These are phyloP conservation scores for Porites cylindrica DNA, from an alignment of 92 coral and sea anemone genomes.

Conservation along the genomic window DNA sequence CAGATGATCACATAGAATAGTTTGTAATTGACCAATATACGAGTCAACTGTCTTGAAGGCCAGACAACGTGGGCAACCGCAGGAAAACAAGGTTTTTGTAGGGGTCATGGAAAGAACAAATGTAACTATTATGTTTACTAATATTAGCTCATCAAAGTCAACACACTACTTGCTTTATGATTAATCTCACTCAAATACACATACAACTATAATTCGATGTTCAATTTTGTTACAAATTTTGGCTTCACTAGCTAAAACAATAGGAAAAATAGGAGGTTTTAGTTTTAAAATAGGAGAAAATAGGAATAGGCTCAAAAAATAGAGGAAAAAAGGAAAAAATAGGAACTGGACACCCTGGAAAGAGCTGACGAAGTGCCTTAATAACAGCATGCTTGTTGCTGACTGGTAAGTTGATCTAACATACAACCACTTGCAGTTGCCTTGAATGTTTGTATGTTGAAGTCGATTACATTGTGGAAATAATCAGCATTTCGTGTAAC, in stretches of 20 bases:
- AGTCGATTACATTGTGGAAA: not conserved
- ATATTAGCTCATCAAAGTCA: not conserved
- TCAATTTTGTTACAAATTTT: too few relatives aligned
- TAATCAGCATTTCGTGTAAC: too few relatives aligned
- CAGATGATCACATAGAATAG: slow-evolving; percentile 29
- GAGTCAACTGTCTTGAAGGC: slow-evolving; percentile 50
- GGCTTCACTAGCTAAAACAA: too few relatives aligned
- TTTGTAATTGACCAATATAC: slow-evolving; percentile 20
- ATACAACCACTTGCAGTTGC: not conserved
- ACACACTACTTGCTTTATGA: too few relatives aligned
- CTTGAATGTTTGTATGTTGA: not conserved
- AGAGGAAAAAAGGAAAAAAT: too few relatives aligned
- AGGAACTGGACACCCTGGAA: not conserved
- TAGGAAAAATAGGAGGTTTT: too few relatives aligned
- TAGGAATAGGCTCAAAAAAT: too few relatives aligned
- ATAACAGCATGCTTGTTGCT: not conserved
- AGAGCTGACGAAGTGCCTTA: slow-evolving; percentile 28
- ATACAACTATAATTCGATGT: too few relatives aligned
- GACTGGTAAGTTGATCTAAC: slow-evolving; percentile 26
- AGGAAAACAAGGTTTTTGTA: not conserved
- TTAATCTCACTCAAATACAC: too few relatives aligned
- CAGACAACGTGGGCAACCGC: slow-evolving; percentile 31
- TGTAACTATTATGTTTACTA: too few relatives aligned
- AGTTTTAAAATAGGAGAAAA: too few relatives aligned
- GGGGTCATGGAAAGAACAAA: too few relatives aligned